Percentiles rank a stretch among this genome's conserved stretches.
Conservation (phyloP, 2,888 invertebrate genomes). For the Pseudococcus jackbeardsleyi region DNA sequence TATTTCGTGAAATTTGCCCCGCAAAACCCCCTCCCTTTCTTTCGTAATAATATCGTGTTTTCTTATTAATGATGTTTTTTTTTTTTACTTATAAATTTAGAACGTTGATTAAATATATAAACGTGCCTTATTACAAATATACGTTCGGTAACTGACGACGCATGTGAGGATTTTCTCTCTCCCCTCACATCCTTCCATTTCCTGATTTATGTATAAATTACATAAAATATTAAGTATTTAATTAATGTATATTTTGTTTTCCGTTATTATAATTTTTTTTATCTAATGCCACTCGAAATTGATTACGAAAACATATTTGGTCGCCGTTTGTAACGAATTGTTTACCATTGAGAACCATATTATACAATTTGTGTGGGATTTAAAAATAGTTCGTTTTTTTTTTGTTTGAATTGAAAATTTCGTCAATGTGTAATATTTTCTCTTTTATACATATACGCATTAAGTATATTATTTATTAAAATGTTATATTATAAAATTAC, state of each 20-base stretch:
- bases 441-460: conserved; percentile 39
- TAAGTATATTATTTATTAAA: conserved; percentile 36
- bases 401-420: neutral
- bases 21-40: neutral
- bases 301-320: neutral
- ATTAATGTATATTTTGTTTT: neutral
- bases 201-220: conserved; percentile 21
- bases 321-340: neutral
- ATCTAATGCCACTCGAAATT: neutral
- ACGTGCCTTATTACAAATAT: conserved; percentile 50
- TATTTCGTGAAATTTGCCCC: neutral
- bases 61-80: neutral
- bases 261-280: neutral
- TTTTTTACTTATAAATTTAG: conserved; percentile 8
- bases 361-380: neutral
- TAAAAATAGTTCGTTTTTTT: neutral
- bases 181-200: neutral
- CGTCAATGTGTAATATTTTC: conserved; percentile 8
- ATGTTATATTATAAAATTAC: conserved; percentile 29
- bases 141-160: neutral
- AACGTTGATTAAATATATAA: conserved; percentile 31
- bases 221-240: neutral
- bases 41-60: conserved; percentile 33
- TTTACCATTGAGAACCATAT: neutral
- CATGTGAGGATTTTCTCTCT: neutral